Conservation (phyloP, 1,140 invertebrate genomes). For the Hyles euphorbiae region DNA sequence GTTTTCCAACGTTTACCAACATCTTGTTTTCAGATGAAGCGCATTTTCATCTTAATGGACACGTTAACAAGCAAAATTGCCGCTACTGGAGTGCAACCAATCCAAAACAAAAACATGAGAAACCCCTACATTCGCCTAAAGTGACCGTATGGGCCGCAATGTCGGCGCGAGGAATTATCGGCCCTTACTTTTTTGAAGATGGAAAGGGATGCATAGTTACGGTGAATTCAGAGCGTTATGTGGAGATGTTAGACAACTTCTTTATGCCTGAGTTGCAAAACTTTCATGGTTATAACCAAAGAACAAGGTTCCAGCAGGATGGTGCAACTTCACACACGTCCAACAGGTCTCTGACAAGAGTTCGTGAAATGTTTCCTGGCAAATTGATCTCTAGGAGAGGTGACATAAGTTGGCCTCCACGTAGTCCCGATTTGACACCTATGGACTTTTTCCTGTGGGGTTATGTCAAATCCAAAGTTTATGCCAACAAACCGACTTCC, state of each 20-base stretch:
- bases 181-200: too few relatives aligned
- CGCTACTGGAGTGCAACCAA: too few relatives aligned
- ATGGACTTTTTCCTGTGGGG: slow-evolving; percentile 63
- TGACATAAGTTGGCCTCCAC: slow-evolving; percentile 47
- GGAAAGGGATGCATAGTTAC: too few relatives aligned
- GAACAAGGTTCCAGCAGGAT: slow-evolving; percentile 14
- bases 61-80: too few relatives aligned
- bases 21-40: too few relatives aligned
- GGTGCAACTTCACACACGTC: slow-evolving; percentile 15
- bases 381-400: slow-evolving; percentile 13
- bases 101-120: too few relatives aligned
- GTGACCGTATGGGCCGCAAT: too few relatives aligned
- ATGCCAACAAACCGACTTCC: slow-evolving; percentile 18
- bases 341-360: slow-evolving; percentile 7
- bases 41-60: too few relatives aligned
- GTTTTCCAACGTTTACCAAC: too few relatives aligned
- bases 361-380: slow-evolving; percentile 10
- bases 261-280: slow-evolving; percentile 20
- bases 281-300: slow-evolving; percentile 17
- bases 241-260: slow-evolving; percentile 22
- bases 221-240: slow-evolving; percentile 14
- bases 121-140: too few relatives aligned
- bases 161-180: too few relatives aligned
- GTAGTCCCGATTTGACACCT: slow-evolving; percentile 56
- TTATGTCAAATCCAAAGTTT: slow-evolving; percentile 52